phyloP scores from a whole-genome alignment of 1,140 invertebrate species.

The Teleogryllus occipitalis region DNA sequence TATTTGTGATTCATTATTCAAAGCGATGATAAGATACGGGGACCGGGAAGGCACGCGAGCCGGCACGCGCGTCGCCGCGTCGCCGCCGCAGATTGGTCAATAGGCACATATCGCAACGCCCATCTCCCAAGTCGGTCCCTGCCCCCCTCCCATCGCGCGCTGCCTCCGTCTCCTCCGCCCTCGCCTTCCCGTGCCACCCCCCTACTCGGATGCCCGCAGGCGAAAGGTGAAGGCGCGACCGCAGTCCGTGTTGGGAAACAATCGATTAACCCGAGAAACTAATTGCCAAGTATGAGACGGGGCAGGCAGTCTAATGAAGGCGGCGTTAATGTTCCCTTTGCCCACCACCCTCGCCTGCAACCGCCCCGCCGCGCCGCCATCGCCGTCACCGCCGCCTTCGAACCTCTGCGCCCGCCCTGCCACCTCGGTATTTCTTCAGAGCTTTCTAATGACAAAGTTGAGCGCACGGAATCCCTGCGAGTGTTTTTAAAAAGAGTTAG shows the following conservation, averaged over 20 bases:
- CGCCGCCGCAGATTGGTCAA: too few relatives aligned
- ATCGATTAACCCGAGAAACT: background rate
- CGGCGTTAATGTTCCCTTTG: background rate
- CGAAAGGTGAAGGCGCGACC: background rate
- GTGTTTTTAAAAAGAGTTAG: too few relatives aligned
- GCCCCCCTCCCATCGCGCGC: too few relatives aligned
- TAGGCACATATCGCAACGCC: too few relatives aligned
- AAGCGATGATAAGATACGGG: too few relatives aligned
- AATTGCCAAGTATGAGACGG: background rate
- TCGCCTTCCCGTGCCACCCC: background rate
- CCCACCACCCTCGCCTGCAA: background rate
- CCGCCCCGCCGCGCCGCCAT: background rate
- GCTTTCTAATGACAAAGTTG: background rate
- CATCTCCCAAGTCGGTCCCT: too few relatives aligned
- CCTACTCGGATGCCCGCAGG: background rate
- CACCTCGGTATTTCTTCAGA: background rate
- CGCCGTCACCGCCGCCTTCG: background rate
- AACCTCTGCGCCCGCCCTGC: background rate
- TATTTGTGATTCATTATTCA: too few relatives aligned
- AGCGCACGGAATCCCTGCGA: too few relatives aligned
- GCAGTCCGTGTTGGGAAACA: background rate
- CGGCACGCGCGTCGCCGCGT: too few relatives aligned
- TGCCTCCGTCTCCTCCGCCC: background rate
- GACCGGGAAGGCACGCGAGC: too few relatives aligned
- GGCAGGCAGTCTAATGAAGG: background rate